Evolutionary conservation across 2,888 invertebrate species (phyloP).

Genomic region (Zhuqinia jingwanae): DNA sequence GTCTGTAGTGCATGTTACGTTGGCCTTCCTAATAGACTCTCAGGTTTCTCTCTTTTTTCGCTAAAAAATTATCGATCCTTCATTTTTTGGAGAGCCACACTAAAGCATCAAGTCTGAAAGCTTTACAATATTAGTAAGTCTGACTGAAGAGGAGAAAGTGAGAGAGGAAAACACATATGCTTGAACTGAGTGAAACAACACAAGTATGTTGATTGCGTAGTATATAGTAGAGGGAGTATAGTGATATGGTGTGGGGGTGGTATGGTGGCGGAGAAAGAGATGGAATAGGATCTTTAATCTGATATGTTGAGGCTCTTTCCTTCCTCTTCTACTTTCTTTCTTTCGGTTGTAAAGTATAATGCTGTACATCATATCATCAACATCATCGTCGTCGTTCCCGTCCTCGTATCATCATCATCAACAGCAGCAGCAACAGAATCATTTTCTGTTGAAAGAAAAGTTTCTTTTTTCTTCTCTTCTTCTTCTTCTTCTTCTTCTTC

Average conservation of each 20-base stretch:
- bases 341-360: conserved; percentile 49
- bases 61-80: conserved; percentile 60
- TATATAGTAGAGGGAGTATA: conserved; percentile 10
- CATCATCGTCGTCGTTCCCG: not conserved
- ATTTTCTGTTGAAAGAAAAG: conserved; percentile 51
- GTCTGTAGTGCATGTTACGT: not conserved
- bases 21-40: conserved; percentile 17
- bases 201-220: conserved; percentile 31
- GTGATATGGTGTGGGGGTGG: too few species aligned
- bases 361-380: conserved; percentile 29
- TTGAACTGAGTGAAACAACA: conserved; percentile 49
- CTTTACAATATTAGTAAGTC: not conserved
- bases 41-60: conserved; percentile 1
- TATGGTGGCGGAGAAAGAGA: conserved; percentile 24
- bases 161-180: conserved; percentile 7
- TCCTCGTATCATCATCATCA: not conserved
- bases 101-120: not conserved
- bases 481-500: too few species aligned
- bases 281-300: conserved; percentile 66
- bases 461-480: conserved; percentile 46
- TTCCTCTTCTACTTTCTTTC: conserved; percentile 30
- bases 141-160: too few species aligned
- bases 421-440: too few species aligned
- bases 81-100: conserved; percentile 41
- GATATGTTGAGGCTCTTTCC: conserved; percentile 60